phyloP scores from a whole-genome alignment of 2,888 invertebrate genomes.

The Cryptocheilus praepositus region DNA sequence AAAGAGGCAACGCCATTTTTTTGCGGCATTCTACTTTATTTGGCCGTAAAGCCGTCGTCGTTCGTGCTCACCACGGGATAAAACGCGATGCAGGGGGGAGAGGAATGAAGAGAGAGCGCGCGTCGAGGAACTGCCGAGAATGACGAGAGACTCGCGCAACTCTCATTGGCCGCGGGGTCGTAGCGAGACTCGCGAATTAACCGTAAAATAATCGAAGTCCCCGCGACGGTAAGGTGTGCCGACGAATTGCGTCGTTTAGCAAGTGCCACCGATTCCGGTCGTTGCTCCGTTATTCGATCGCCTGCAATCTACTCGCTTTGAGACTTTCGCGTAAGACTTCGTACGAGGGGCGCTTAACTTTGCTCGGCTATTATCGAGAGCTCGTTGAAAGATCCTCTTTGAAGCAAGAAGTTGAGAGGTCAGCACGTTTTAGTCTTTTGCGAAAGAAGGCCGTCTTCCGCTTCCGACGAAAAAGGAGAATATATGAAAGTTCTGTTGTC shows the following conservation, averaged over 20 bases:
- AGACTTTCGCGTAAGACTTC: no score
- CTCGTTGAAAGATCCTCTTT: no score
- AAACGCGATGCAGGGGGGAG: slow-evolving; percentile 13
- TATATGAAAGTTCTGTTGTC: no score
- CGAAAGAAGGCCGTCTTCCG: no score
- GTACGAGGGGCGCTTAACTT: no score
- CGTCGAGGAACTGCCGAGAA: slow-evolving; percentile 20
- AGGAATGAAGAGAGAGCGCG: slow-evolving; percentile 12
- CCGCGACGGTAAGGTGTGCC: slow-evolving; percentile 26
- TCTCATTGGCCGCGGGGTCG: slow-evolving; percentile 3
- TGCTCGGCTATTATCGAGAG: no score
- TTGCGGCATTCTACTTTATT: slow-evolving; percentile 42
- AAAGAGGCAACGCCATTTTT: slow-evolving; percentile 40
- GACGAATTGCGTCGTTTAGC: slow-evolving; percentile 3
- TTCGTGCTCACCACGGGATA: slow-evolving; percentile 17
- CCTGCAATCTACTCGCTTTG: no score
- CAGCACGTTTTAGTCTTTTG: no score
- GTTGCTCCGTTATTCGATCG: no score
- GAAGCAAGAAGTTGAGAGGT: no score
- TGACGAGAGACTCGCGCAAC: slow-evolving; percentile 13
- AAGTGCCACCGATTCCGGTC: background rate
- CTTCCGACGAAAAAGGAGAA: no score
- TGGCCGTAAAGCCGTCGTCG: slow-evolving; percentile 36
- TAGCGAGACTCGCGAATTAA: slow-evolving; percentile 30
- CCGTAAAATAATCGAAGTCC: slow-evolving; percentile 39